phyloP scores from a whole-genome alignment of 2,888 invertebrate genomes.

The Hydrotaea cyrtoneurina region DNA sequence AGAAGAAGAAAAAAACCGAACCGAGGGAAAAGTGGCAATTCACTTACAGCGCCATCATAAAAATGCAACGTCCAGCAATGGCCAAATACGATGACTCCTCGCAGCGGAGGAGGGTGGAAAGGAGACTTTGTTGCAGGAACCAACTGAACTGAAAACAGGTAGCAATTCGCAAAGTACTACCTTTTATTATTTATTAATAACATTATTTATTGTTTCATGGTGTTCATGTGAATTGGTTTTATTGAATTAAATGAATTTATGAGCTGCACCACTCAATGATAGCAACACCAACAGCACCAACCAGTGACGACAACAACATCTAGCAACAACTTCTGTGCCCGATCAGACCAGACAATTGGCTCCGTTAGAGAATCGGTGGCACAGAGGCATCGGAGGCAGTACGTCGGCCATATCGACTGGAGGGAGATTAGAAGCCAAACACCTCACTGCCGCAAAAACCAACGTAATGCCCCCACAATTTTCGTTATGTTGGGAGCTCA shows the following conservation, averaged over 20 bases:
- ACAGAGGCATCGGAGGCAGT: constrained; percentile 38
- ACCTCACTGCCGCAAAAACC: constrained; percentile 37
- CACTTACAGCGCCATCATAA: constrained; percentile 61
- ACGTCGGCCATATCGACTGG: neutral
- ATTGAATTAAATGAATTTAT: constrained; percentile 72
- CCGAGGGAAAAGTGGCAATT: constrained; percentile 43
- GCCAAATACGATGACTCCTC: constrained; percentile 37
- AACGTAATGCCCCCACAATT: constrained; percentile 64
- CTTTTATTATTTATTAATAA: constrained; percentile 80
- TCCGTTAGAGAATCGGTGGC: constrained; percentile 60
- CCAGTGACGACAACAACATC: constrained; percentile 29
- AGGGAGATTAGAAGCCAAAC: constrained; percentile 13
- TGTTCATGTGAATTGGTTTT: constrained; percentile 77
- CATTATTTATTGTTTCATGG: constrained; percentile 80
- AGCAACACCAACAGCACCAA: neutral
- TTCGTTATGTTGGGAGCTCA: constrained; percentile 64
- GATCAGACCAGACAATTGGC: constrained; percentile 38
- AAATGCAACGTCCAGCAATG: constrained; percentile 40
- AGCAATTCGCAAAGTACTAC: constrained; percentile 74
- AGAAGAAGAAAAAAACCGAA: neutral
- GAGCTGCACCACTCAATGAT: constrained; percentile 52
- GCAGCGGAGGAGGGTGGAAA: constrained; percentile 39
- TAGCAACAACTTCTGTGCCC: neutral
- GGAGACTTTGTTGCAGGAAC: constrained; percentile 25
- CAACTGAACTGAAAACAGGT: constrained; percentile 68